Base-by-base conservation (phyloP, 2,888 invertebrate genomes). In the Chaetoderma sp. region DNA sequence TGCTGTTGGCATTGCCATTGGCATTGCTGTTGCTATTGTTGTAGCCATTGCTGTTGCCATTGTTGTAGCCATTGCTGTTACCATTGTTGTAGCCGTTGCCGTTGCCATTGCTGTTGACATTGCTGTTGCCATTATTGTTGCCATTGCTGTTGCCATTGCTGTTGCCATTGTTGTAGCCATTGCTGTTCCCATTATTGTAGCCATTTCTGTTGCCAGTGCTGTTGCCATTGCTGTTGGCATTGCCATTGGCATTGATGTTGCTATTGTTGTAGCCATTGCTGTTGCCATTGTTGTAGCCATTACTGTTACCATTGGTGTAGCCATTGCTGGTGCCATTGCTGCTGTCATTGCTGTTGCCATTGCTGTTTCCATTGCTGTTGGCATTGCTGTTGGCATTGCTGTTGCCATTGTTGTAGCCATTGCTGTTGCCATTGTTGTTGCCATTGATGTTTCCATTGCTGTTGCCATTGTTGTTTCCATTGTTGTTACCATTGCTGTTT, bases 271-370 rank as follows among this genome's bases (percentile, higher is more conserved):
- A 33, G 42, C 50, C 47, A 47, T 47, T 47, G 21, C 47, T 21
- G 18, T 47, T 21, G 21, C 18, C 18, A 47, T 18, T 18, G 32
- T 28, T 13, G 3, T 16, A 18, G 13, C 32, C 32, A 13, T 54
- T 32, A 4, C 32, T 23, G 54, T 30, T 54, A 2, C 13, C 54
- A 18, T 4, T 56, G 13, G 6, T 39, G 18, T 18, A 42, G 18
- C 21, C 23, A 18, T 39, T 39, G 16, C 27, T 28, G n/a, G n/a
- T 47, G n/a, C 45, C 45, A n/a, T n/a, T 23, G 6, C 58, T 21
- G 42, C 59, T 52, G 52, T 44, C 25, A 25, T 47, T 50, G 18
- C 63, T 33, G 18, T 47, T 45, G 33, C 63, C 33, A 36, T 52
- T 36, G 23, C 2, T 47, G 10, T 55, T 10, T 39, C 54, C 25